Evolutionary conservation across 2,113 vertebrate genomes (phyloP).

Genomic region (Ascaphus truei): DNA sequence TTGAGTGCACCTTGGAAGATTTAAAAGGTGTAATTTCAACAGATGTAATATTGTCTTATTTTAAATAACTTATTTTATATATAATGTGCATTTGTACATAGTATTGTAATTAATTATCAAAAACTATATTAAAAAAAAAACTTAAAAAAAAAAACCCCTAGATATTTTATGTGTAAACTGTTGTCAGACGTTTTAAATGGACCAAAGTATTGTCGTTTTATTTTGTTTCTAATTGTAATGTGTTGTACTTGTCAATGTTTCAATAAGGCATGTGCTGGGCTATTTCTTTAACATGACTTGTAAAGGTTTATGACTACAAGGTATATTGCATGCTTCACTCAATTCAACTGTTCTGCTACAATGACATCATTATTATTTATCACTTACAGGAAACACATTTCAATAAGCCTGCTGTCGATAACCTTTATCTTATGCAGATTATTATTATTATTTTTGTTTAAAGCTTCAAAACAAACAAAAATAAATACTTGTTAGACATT

Average conservation of each 20-base stretch:
- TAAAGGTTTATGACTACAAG: slow-evolving; percentile 69
- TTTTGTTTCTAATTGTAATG: slow-evolving; percentile 67
- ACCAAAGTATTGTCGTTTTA: slow-evolving; percentile 90
- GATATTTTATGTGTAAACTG: slow-evolving; percentile 92
- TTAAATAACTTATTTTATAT: slow-evolving; percentile 99
- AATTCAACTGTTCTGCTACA: slow-evolving; percentile 64
- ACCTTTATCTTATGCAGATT: slow-evolving; percentile 36
- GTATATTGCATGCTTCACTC: slow-evolving; percentile 85
- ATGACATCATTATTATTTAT: slow-evolving; percentile 64
- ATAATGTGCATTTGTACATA: slow-evolving; percentile 98
- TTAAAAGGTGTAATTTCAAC: slow-evolving; percentile 35
- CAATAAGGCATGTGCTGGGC: slow-evolving; percentile 75
- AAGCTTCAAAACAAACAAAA: slow-evolving; percentile 62
- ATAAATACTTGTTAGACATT: slow-evolving; percentile 43
- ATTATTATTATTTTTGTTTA: slow-evolving; percentile 69
- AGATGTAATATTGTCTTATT: slow-evolving; percentile 88
- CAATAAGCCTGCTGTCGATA: slow-evolving; percentile 57
- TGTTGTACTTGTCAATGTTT: slow-evolving; percentile 45
- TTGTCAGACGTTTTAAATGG: slow-evolving; percentile 92
- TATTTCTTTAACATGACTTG: slow-evolving; percentile 73
- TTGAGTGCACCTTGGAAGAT: not conserved
- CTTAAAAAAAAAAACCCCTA: too few relatives aligned
- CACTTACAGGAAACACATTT: slow-evolving; percentile 63
- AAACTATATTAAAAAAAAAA: slow-evolving; percentile 83
- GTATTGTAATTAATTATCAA: slow-evolving; percentile 93